Percentiles rank a stretch among this genome's conserved stretches.
These are phyloP conservation scores for Falco novaeseelandiae DNA, from an alignment of 2,797 vertebrate genomes.

Conservation along the genomic window DNA sequence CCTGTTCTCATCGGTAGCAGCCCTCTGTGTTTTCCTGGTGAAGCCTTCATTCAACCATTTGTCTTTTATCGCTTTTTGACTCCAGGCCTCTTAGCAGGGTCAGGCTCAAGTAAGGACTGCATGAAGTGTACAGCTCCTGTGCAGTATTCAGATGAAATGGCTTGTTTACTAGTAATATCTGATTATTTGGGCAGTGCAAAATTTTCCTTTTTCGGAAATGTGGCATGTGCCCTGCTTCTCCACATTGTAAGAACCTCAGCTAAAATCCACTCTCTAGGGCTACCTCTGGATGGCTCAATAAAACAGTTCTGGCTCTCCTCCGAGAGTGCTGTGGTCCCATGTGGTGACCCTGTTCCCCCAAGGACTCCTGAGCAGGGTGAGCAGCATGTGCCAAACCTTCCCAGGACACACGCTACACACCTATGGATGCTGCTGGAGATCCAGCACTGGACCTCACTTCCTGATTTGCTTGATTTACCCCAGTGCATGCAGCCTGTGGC, in stretches of 20 bases:
- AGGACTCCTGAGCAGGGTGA: background rate
- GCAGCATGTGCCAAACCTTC: background rate
- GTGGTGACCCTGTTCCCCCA: background rate
- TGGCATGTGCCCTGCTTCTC: background rate
- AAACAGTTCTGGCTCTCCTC: background rate
- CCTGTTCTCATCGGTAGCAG: slow-evolving; percentile 78
- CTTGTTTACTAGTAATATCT: background rate
- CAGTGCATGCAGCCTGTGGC: background rate
- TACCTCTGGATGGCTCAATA: background rate
- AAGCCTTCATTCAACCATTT: slow-evolving; percentile 84
- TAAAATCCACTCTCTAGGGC: background rate
- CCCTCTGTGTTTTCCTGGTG: slow-evolving; percentile 74
- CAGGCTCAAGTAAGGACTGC: slow-evolving; percentile 84
- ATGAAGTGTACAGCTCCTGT: slow-evolving; percentile 82
- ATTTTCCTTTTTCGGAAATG: background rate
- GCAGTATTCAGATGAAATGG: background rate
- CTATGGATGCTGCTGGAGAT: background rate
- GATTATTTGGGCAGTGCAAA: background rate
- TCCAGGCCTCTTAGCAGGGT: slow-evolving; percentile 81
- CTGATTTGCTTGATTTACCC: background rate
- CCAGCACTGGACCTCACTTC: background rate
- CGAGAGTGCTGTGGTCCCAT: background rate
- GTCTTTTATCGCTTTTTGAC: slow-evolving; percentile 83
- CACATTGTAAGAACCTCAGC: background rate
- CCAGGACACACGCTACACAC: background rate